Evolutionary conservation across 2,113 vertebrate species (phyloP), one percentile per base, ranked within the genome.

Genomic region (Alethe castanea): DNA sequence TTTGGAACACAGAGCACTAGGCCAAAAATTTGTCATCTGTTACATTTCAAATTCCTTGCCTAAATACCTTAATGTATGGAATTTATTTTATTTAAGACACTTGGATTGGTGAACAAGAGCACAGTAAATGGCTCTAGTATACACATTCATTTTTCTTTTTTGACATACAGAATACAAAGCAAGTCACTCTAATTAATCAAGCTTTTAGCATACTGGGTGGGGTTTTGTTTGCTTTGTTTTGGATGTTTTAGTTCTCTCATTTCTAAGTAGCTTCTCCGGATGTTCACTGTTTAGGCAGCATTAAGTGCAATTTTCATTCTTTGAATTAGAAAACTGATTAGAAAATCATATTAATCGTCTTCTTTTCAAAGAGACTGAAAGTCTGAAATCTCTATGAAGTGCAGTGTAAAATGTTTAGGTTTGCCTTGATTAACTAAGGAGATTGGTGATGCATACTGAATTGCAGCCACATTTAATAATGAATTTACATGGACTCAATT

Each of bases 141-240:
- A 80, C 26, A 73, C 38, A 72, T 65, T 79, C 4, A 73, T 88
- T 94, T 91, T 85, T 95, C 89, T 92, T 81, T 54, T 88, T 70
- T 96, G 91, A 88, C 87, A 33, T 33, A 47, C 9, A 18, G 85
- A 91, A 91, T 70, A 54, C 73, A 82, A 79, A 88, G 5, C 25
- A 67, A 16, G 42, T 62, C 73, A 77, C n/a, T 57, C 14, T 91
- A 94, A 95, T 87, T 90, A 94, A 95, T 93, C 66, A 91, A 42
- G 45, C 1, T 82, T 87, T 86, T 85, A 66, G 24, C 12, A 40
- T 77, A 53, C 14, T 35, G 40, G 11, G 26, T 84, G 31, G 42
- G 4, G 25, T 53, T 74, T 92, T 65, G 9, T 62, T 90, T 62
- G 71, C 20, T 67, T 66, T 81, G 14, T 60, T 60, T 69, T 17